Percentiles rank a stretch among this genome's conserved stretches.
Conservation (phyloP, 2,797 vertebrate genomes). For the Mormyrops boulengeri region DNA sequence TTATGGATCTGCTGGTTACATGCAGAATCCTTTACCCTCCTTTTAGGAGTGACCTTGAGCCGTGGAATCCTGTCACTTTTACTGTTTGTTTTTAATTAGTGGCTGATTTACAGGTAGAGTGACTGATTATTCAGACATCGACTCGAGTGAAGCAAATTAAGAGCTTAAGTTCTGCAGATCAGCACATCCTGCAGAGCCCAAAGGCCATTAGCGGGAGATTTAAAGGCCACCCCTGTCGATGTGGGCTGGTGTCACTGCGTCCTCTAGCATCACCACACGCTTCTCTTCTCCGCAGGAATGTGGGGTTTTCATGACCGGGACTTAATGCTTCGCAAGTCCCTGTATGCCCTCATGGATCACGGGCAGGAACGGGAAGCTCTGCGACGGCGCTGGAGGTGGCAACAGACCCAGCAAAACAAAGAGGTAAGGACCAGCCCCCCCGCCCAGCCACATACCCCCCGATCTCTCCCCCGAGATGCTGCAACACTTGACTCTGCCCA, state of each 20-base stretch:
- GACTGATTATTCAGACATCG: background rate
- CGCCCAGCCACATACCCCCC: background rate
- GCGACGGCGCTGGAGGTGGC: slow-evolving; percentile 87
- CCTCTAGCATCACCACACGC: background rate
- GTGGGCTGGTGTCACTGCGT: too few species aligned
- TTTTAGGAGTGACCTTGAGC: background rate
- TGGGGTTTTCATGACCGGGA: slow-evolving; percentile 96
- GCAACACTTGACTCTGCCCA: background rate
- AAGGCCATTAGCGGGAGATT: background rate
- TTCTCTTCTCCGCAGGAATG: slow-evolving; percentile 67
- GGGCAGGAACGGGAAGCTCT: slow-evolving; percentile 81
- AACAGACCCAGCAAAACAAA: slow-evolving; percentile 96
- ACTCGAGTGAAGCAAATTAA: background rate
- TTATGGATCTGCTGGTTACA: background rate
- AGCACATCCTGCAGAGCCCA: background rate
- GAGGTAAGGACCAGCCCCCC: slow-evolving; percentile 64
- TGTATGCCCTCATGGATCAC: slow-evolving; percentile 86
- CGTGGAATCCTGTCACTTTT: background rate
- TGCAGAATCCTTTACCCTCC: background rate
- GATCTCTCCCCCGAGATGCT: background rate
- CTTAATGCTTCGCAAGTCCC: slow-evolving; percentile 83
- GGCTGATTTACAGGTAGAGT: background rate
- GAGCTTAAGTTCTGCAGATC: background rate
- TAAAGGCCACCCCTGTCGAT: background rate
- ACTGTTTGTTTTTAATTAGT: background rate